Percentiles rank a stretch among this genome's conserved stretches.
Conservation (phyloP, 2,797 vertebrate species). For the Vultur gryphus region DNA sequence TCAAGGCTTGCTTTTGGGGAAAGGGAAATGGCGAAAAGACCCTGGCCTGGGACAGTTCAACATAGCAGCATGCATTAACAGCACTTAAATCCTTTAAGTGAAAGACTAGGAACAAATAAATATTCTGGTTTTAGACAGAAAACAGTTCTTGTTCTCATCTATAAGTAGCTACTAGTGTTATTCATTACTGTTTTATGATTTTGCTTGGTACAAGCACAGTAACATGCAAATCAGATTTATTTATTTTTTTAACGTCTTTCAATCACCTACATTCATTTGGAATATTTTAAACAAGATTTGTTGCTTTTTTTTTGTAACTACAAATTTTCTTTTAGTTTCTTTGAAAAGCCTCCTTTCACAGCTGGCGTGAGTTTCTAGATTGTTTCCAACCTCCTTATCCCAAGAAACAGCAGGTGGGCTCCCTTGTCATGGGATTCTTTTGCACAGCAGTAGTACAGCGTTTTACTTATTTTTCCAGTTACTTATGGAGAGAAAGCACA, state of each 20-base stretch:
- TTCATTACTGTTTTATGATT: not conserved
- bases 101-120: not conserved
- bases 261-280: not conserved
- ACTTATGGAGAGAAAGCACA: not conserved
- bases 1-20: not conserved
- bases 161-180: not conserved
- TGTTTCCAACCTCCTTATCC: not conserved
- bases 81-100: not conserved
- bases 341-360: not conserved
- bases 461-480: not conserved
- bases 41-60: not conserved
- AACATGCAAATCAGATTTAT: not conserved
- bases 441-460: not conserved
- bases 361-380: not conserved
- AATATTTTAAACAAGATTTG: not conserved
- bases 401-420: not conserved
- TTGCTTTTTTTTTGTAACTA: not conserved
- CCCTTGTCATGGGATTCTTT: not conserved
- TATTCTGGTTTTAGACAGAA: not conserved
- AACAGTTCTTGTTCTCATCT: not conserved
- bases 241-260: not conserved
- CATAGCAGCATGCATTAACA: rapidly evolving
- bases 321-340: not conserved
- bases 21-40: not conserved
- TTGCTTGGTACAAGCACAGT: not conserved